Conservation (phyloP, 1,140 invertebrate species). For the Neodiprion virginianus region DNA sequence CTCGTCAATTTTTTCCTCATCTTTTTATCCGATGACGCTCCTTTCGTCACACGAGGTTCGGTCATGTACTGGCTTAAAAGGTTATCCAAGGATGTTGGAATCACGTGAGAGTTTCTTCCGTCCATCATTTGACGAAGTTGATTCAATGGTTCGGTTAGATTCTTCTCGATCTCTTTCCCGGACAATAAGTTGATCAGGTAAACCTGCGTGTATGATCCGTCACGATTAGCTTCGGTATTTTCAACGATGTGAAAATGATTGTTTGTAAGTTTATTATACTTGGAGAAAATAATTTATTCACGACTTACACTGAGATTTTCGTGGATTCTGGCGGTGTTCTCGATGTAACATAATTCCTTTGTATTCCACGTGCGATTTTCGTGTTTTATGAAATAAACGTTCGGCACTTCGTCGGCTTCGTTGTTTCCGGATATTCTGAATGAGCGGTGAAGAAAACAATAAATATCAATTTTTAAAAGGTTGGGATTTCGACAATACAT, state of each 20-base stretch:
- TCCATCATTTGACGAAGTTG: constrained; percentile 2
- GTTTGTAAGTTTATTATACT: constrained; percentile 9
- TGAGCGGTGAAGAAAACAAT: neutral
- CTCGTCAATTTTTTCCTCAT: neutral
- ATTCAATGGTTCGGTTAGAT: constrained; percentile 13
- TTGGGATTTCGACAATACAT: neutral
- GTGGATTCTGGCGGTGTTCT: constrained; percentile 42
- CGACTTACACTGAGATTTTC: constrained; percentile 38
- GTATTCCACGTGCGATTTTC: constrained; percentile 40
- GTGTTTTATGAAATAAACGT: constrained; percentile 47
- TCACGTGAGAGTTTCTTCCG: constrained; percentile 22
- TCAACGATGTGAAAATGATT: constrained; percentile 9
- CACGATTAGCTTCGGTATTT: constrained; percentile 9
- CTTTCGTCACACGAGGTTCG: neutral
- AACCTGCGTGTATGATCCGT: constrained; percentile 27
- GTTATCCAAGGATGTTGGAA: constrained; percentile 19
- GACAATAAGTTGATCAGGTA: constrained; percentile 42
- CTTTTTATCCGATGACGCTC: neutral
- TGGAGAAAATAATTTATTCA: neutral
- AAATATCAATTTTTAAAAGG: constrained; percentile 6
- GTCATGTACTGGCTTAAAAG: constrained; percentile 19
- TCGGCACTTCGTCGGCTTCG: constrained; percentile 18
- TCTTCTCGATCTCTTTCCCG: neutral
- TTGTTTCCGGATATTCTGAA: constrained; percentile 3
- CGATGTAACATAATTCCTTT: constrained; percentile 44